Percentiles rank a stretch among this genome's conserved stretches.
phyloP scores from a whole-genome alignment of 2,113 vertebrate species.

The Phalacrocorax brasilianus region DNA sequence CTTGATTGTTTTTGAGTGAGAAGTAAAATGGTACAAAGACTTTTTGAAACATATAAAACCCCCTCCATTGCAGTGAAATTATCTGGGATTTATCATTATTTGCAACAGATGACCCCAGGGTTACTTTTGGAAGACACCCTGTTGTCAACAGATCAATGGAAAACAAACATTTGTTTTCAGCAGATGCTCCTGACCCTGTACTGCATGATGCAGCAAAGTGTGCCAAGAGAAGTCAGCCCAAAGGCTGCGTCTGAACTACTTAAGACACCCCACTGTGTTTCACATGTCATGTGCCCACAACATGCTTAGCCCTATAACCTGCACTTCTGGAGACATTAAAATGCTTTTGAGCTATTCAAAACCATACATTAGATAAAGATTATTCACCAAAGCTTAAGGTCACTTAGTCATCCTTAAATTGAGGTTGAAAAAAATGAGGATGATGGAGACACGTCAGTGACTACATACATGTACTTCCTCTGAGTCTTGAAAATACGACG shows the following conservation, averaged over 20 bases:
- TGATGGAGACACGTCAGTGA: background rate
- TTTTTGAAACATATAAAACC: background rate
- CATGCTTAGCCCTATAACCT: background rate
- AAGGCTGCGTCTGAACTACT: background rate
- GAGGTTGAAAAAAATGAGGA: background rate
- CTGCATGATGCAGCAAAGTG: fast-evolving
- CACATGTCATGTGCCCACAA: background rate
- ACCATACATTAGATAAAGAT: background rate
- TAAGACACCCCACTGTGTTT: background rate
- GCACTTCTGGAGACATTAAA: background rate
- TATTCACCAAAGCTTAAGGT: background rate
- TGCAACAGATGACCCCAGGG: background rate
- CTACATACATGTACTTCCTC: fast-evolving
- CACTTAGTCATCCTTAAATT: background rate
- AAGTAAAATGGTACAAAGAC: background rate
- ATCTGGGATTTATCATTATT: background rate
- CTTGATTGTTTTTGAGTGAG: background rate
- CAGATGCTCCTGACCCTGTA: background rate
- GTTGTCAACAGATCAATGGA: background rate
- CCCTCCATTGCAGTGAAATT: background rate
- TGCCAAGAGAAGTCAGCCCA: background rate
- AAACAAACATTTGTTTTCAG: background rate
- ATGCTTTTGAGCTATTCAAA: background rate
- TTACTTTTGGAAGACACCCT: background rate
- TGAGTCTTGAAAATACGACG: background rate